Evolutionary conservation across 2,888 invertebrate genomes (phyloP).

Genomic region (Entomobrya multifasciata): DNA sequence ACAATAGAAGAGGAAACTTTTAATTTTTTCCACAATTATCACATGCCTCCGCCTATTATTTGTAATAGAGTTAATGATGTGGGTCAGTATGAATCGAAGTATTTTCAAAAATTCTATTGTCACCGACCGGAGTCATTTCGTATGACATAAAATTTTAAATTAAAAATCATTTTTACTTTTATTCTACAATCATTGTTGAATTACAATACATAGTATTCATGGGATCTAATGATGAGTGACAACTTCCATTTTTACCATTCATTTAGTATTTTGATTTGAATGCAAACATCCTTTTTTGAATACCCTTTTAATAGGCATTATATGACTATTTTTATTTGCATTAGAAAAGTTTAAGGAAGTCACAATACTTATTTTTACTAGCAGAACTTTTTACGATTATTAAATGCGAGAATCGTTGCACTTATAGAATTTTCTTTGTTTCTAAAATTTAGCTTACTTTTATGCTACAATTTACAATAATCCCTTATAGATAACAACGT

Average conservation of each 20-base stretch:
- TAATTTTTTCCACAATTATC: not conserved
- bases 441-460: too few relatives aligned
- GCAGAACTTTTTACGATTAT: not conserved
- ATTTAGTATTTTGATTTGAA: too few relatives aligned
- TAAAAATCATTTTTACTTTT: too few relatives aligned
- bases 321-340: not conserved
- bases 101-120: not conserved
- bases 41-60: not conserved
- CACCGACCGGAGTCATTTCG: not conserved
- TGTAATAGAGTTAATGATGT: not conserved
- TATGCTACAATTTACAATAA: too few relatives aligned
- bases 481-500: too few relatives aligned
- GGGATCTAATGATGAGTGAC: conserved; percentile 29
- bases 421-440: too few relatives aligned
- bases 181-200: too few relatives aligned
- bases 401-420: too few relatives aligned
- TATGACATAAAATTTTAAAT: too few relatives aligned
- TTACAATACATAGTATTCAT: too few relatives aligned
- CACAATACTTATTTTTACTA: conserved; percentile 33
- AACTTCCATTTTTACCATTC: conserved; percentile 30
- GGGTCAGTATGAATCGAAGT: not conserved
- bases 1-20: conserved; percentile 25
- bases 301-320: too few relatives aligned
- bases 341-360: conserved; percentile 32
- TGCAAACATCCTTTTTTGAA: too few relatives aligned